These are phyloP conservation scores for Chanos chanos DNA, from an alignment of 2,797 vertebrate species.

Conservation along the genomic window DNA sequence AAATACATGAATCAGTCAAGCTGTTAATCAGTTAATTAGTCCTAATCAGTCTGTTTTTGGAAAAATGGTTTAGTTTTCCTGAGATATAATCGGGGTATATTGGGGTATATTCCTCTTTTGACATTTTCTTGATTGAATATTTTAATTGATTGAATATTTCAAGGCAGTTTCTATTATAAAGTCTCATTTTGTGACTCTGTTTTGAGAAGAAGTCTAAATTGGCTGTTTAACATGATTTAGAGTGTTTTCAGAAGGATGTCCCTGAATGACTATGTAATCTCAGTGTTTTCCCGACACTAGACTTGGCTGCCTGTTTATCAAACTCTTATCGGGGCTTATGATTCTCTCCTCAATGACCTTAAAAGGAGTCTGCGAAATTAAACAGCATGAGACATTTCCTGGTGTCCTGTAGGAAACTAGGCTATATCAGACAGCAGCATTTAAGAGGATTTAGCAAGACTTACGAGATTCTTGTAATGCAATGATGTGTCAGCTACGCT, in stretches of 20 bases:
- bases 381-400: constrained; percentile 16
- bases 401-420: constrained; percentile 25
- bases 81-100: too few relatives aligned
- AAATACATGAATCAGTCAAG: too few relatives aligned
- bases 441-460: constrained; percentile 22
- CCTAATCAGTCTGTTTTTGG: too few relatives aligned
- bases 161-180: too few relatives aligned
- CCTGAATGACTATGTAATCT: constrained; percentile 53
- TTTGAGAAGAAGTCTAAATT: too few relatives aligned
- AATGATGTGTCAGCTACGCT: constrained; percentile 17
- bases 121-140: too few relatives aligned
- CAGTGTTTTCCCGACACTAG: constrained; percentile 48
- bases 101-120: too few relatives aligned
- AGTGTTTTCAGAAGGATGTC: constrained; percentile 17
- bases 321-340: constrained; percentile 45
- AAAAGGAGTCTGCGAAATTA: constrained; percentile 34
- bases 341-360: constrained; percentile 42
- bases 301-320: constrained; percentile 47
- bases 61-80: too few relatives aligned
- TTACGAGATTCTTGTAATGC: constrained; percentile 17
- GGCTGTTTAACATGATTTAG: too few relatives aligned
- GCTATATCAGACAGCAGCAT: constrained; percentile 26
- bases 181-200: too few relatives aligned
- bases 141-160: too few relatives aligned
- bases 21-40: too few relatives aligned